Percentiles rank a stretch among this genome's conserved stretches.
phyloP scores from a whole-genome alignment of 2,113 vertebrate genomes.

The Nesogale talazaci region DNA sequence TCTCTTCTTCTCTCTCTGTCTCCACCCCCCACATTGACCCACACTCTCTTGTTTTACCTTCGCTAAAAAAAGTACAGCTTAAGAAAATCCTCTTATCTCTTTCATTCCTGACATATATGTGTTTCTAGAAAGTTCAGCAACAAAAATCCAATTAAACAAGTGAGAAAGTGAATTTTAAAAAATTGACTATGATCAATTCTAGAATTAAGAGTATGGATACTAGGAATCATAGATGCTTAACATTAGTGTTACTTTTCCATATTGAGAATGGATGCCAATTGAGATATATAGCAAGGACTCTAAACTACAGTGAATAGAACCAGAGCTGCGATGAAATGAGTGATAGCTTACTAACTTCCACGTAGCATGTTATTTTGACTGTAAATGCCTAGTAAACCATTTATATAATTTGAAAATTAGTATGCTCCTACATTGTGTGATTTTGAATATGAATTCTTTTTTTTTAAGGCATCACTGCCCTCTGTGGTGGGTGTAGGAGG shows the following conservation, averaged over 20 bases:
- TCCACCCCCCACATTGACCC: too few species aligned
- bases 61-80: too few species aligned
- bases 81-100: neutral
- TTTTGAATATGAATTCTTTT: neutral
- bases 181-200: neutral
- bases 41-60: too few species aligned
- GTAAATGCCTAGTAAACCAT: neutral
- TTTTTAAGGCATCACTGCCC: too few species aligned
- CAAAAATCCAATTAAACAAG: neutral
- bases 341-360: neutral
- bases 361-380: neutral
- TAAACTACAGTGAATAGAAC: neutral
- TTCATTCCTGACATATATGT: neutral
- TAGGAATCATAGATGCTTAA: neutral
- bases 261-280: neutral
- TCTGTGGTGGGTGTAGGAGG: too few species aligned
- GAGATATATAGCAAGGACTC: rapidly evolving
- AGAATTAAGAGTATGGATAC: neutral
- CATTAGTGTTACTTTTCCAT: neutral
- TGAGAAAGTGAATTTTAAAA: neutral
- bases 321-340: neutral
- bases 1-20: too few species aligned
- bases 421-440: neutral
- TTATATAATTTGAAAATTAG: neutral
- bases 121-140: neutral